These are phyloP conservation scores for Eidolon helvum DNA, from an alignment of 2,113 vertebrate species.

Conservation along the genomic window DNA sequence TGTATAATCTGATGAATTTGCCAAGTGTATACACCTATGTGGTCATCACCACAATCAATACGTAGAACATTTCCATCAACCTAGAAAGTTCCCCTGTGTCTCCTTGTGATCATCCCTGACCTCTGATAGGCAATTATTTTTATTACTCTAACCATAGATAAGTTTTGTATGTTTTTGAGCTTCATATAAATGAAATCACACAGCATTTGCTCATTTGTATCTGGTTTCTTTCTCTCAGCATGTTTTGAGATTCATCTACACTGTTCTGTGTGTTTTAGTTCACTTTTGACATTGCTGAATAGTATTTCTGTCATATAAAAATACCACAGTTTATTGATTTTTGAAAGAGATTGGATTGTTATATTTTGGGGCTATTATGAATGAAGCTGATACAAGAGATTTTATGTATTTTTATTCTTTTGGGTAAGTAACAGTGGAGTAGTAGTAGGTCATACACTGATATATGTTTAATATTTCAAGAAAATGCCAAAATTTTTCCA, in stretches of 20 bases:
- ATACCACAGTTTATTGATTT: background rate
- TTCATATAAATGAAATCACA: background rate
- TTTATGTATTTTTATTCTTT: background rate
- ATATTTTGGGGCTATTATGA: background rate
- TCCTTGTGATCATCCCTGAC: background rate
- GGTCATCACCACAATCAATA: background rate
- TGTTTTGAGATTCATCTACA: background rate
- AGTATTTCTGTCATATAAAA: background rate
- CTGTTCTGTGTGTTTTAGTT: background rate
- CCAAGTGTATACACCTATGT: background rate
- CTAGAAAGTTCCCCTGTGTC: background rate
- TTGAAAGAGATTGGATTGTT: background rate
- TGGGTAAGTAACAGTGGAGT: background rate
- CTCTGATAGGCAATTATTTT: background rate
- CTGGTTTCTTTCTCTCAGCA: background rate
- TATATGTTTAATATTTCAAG: background rate
- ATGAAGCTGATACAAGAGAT: background rate
- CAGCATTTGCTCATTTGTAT: background rate
- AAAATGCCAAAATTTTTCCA: background rate
- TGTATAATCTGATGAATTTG: background rate
- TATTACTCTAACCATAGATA: background rate
- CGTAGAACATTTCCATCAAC: background rate
- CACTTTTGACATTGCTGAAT: background rate
- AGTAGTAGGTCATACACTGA: background rate
- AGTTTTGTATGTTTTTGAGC: background rate